phyloP scores from a whole-genome alignment of 2,797 vertebrate species.

The Argyrosomus regius region DNA sequence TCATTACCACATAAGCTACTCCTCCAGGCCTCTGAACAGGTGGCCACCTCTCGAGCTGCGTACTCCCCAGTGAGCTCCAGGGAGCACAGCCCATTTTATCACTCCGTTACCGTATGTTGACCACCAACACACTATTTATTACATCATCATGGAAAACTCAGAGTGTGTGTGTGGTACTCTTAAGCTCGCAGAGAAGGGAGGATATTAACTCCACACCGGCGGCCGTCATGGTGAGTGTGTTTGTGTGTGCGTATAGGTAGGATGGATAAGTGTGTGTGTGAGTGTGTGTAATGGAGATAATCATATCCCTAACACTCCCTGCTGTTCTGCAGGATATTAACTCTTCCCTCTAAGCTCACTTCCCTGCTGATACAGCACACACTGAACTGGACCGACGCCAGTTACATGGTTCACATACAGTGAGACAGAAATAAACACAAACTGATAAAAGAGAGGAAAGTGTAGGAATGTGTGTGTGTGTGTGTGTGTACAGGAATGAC shows the following conservation, averaged over 20 bases:
- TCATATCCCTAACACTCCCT: conserved; percentile 65
- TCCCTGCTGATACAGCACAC: conserved; percentile 63
- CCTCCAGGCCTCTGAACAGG: conserved; percentile 56
- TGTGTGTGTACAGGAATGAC: no score
- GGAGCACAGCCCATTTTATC: conserved; percentile 46
- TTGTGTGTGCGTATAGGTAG: conserved; percentile 36
- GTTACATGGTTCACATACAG: background rate
- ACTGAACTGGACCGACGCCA: conserved; percentile 64
- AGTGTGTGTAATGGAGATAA: conserved; percentile 64
- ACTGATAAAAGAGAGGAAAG: background rate
- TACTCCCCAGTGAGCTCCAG: conserved; percentile 33
- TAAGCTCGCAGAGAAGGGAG: conserved; percentile 70
- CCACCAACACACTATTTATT: conserved; percentile 56
- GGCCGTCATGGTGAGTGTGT: conserved; percentile 54
- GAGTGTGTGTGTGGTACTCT: conserved; percentile 39
- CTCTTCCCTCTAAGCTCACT: conserved; percentile 72
- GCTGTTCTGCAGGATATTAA: conserved; percentile 79
- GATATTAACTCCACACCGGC: conserved; percentile 75
- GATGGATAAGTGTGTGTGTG: conserved; percentile 16
- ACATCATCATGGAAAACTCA: conserved; percentile 48
- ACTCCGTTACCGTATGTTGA: conserved; percentile 49
- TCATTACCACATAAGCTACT: conserved; percentile 26
- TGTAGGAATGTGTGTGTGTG: background rate
- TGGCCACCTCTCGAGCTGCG: conserved; percentile 50
- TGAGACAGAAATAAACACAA: conserved; percentile 8